Evolutionary conservation across 2,888 invertebrate genomes (phyloP).

Genomic region (Cryptosula pallasiana): DNA sequence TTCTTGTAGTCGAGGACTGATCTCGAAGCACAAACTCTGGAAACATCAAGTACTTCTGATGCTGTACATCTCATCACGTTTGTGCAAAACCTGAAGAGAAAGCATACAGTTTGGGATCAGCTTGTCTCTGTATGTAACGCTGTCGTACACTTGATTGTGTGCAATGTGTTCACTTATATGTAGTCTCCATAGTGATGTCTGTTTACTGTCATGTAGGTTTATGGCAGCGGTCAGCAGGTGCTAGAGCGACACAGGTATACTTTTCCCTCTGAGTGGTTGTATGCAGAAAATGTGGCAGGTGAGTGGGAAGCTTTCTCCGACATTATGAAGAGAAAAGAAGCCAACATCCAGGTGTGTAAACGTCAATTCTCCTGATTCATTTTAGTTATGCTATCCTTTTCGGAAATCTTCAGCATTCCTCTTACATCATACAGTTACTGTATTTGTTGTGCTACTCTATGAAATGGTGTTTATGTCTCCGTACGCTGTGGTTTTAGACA

Average conservation of each 20-base stretch:
- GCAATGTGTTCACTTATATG: no score
- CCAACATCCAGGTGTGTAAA: slow-evolving; percentile 51
- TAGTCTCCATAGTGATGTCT: background rate
- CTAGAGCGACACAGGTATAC: slow-evolving; percentile 94
- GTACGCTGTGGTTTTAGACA: slow-evolving; percentile 34
- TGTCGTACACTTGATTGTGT: no score
- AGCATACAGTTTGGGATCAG: slow-evolving; percentile 71
- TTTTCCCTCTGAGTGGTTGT: slow-evolving; percentile 93
- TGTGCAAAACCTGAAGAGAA: slow-evolving; percentile 93
- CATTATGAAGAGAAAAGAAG: slow-evolving; percentile 95
- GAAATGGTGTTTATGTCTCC: no score
- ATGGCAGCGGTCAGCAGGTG: slow-evolving; percentile 93
- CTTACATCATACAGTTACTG: no score
- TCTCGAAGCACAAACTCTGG: slow-evolving; percentile 93
- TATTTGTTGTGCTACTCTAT: no score
- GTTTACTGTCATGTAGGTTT: slow-evolving; percentile 60
- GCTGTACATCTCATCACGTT: slow-evolving; percentile 98
- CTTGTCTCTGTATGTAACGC: slow-evolving; percentile 57
- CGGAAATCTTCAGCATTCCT: no score
- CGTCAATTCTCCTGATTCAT: no score
- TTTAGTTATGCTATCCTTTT: no score
- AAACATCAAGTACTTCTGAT: slow-evolving; percentile 91
- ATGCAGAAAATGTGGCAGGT: slow-evolving; percentile 97
- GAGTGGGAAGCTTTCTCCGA: slow-evolving; percentile 99
- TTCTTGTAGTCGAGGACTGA: slow-evolving; percentile 77